Conservation (phyloP, 2,797 vertebrate species). For the Hippocampus kuda region DNA sequence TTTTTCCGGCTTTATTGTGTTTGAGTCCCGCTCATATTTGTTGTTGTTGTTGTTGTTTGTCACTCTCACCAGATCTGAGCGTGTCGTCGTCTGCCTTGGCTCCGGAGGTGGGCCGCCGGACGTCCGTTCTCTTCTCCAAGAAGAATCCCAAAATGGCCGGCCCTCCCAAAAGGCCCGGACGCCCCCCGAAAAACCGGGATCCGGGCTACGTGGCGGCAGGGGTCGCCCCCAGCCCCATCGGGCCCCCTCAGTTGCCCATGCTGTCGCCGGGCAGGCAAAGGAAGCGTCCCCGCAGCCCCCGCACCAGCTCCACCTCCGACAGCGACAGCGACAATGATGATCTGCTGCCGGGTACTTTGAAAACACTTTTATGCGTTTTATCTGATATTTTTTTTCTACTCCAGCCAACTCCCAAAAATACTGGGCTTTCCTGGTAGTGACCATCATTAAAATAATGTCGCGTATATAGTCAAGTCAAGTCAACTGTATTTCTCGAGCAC, state of each 20-base stretch:
- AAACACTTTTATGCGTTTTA: not conserved
- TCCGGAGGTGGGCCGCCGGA: conserved; percentile 93
- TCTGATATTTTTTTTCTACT: too few species aligned
- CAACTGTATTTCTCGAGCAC: too few species aligned
- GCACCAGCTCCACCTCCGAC: conserved; percentile 88
- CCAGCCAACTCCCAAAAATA: not conserved
- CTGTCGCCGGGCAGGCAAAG: conserved; percentile 75
- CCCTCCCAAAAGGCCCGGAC: conserved; percentile 90
- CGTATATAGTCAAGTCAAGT: too few species aligned
- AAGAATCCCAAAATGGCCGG: conserved; percentile 93
- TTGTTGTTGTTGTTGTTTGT: not conserved
- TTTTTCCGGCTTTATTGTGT: not conserved
- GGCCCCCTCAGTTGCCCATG: conserved; percentile 87
- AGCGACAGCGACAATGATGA: conserved; percentile 91
- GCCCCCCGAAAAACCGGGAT: conserved; percentile 93
- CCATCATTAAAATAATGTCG: too few species aligned
- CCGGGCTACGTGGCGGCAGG: conserved; percentile 67
- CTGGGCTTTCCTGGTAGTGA: not conserved
- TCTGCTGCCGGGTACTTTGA: conserved; percentile 83
- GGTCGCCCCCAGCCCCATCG: conserved; percentile 81
- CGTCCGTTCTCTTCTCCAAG: conserved; percentile 97
- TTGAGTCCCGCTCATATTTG: not conserved
- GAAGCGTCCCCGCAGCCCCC: conserved; percentile 87
- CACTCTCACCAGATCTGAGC: conserved; percentile 68
- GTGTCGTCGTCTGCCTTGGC: conserved; percentile 83